Base-by-base conservation (phyloP, 35 echinoderm and acorn worm species). In the Hemicentrotus pulcherrimus region DNA sequence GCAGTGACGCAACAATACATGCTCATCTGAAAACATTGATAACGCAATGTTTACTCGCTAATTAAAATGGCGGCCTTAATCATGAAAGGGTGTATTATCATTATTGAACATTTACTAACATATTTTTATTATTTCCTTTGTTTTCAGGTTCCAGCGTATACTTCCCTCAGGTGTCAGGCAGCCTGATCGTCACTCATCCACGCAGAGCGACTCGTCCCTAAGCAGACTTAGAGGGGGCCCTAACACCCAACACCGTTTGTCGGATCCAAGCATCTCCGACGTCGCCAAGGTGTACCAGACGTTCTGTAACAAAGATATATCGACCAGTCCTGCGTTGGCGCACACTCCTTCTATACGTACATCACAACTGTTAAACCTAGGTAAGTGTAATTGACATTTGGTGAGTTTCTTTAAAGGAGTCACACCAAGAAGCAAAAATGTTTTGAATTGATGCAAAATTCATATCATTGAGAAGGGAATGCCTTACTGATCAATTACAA, bases 241-340 rank as follows among this genome's bases (percentile, higher is more conserved):
- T 47, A 13, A 30, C n/a, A 31, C 48, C n/a, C 48, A 22, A 5
- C 91, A 93, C 6, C 91, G 91, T 31, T 47, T 13, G 31, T 93
- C 91, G 4, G 91, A 93, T 31, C 97, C 97, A 5, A 98, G 97
- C 58, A 22, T 98, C 14, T 47, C 58, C 2, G 94, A 98, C 50
- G 95, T 96, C 18, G 96, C 97, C 2, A 95, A 94, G 31, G 95
- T 65, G 5, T 98, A 96, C 22, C 65, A 78, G 19, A 78, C 65
- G 6, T 78, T 90, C 88, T 47, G 32, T 28, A 33, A 90, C 15
- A 33, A 47, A 41, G 88, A 41, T 90, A 0, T 47, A 90, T 45
- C 32, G 12, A 47, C 30, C 46, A 90, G 46, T 31, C 88, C 88
- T 19, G 32, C 88, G 0, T 32, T 90, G 88, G 88, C 88, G 16